These are phyloP conservation scores for Trichonephila inaurata DNA, from an alignment of 1,140 invertebrate species.

Conservation along the genomic window DNA sequence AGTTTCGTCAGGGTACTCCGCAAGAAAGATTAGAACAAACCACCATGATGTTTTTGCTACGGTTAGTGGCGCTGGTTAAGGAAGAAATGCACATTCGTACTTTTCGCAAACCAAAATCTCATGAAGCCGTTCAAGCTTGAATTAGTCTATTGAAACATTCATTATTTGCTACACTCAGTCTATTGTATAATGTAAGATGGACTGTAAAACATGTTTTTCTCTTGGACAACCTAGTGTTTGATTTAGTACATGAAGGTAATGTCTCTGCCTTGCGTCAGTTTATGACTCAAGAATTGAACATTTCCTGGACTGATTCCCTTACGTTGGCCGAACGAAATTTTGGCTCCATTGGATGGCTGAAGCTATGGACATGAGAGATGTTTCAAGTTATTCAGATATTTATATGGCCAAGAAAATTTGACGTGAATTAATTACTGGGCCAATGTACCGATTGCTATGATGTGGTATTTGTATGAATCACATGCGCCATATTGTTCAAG, in stretches of 20 bases:
- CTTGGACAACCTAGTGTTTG: background rate
- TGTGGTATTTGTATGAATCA: slow-evolving; percentile 31
- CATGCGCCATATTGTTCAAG: background rate
- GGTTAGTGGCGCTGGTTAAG: background rate
- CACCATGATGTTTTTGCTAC: background rate
- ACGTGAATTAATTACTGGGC: background rate
- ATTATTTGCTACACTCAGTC: background rate
- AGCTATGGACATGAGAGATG: background rate
- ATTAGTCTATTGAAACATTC: background rate
- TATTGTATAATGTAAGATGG: background rate
- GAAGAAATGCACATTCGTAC: background rate
- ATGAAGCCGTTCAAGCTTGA: background rate
- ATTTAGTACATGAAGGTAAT: background rate
- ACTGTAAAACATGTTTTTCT: background rate
- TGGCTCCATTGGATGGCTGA: slow-evolving; percentile 42
- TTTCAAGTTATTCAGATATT: background rate
- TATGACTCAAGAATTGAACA: background rate
- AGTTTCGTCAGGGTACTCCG: background rate
- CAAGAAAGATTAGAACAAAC: background rate
- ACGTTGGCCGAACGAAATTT: background rate
- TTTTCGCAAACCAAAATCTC: slow-evolving; percentile 11
- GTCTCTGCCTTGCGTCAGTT: background rate
- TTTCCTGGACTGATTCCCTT: background rate
- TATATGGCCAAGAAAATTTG: background rate
- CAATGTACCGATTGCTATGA: background rate